Conservation (phyloP, 2,888 invertebrate genomes). For the Agelastica alni region DNA sequence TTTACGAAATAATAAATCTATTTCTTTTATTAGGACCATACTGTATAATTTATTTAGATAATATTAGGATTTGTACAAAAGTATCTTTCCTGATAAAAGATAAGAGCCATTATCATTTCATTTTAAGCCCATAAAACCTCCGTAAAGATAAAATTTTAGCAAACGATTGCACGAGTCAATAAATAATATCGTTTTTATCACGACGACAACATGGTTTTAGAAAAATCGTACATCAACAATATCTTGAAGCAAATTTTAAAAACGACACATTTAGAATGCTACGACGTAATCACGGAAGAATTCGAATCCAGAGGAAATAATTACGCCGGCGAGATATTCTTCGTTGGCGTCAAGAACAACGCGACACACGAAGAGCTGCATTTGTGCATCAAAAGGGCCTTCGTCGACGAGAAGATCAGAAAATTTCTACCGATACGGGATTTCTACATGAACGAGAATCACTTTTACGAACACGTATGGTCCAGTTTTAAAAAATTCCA, state of each 20-base stretch:
- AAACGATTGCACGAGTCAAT: no score
- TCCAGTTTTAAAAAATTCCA: constrained; percentile 11
- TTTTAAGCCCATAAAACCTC: no score
- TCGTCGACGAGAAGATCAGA: constrained; percentile 11
- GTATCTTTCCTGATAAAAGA: no score
- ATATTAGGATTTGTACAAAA: no score
- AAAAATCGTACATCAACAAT: not conserved
- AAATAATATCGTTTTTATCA: no score
- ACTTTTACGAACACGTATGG: constrained; percentile 15
- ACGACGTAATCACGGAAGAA: not conserved
- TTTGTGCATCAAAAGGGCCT: constrained; percentile 8
- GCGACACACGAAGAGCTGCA: not conserved
- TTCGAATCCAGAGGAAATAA: not conserved
- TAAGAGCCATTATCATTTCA: no score
- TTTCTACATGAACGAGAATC: constrained; percentile 14
- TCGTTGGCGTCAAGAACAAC: not conserved
- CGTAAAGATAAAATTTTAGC: no score
- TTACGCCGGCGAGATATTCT: not conserved
- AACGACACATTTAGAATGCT: not conserved
- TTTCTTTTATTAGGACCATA: no score
- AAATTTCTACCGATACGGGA: constrained; percentile 3
- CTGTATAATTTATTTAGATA: no score
- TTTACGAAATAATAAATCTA: no score
- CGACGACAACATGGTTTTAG: not conserved
- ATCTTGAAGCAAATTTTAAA: not conserved